phyloP scores from a whole-genome alignment of 2,888 invertebrate genomes.

The Tachina lurida region DNA sequence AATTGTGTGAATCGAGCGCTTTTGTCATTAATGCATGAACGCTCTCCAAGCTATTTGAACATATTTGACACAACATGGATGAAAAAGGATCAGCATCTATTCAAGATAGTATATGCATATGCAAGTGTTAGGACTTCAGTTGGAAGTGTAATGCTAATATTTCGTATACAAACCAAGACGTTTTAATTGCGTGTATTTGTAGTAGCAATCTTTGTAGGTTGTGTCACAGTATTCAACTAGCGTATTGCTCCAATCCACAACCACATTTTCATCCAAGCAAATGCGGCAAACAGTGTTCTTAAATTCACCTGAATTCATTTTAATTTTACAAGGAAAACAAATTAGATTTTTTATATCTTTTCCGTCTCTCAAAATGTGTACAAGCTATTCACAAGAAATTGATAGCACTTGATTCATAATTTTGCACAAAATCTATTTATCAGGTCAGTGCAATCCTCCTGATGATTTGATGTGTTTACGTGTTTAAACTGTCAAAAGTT shows the following conservation, averaged over 20 bases:
- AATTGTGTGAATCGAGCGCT: slow-evolving; percentile 49
- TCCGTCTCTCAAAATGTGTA: slow-evolving; percentile 24
- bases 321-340: background rate
- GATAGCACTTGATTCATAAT: background rate
- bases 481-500: too few species aligned
- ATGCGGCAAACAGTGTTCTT: slow-evolving; percentile 53
- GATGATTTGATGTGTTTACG: too few species aligned
- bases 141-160: background rate
- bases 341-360: background rate
- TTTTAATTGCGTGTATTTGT: slow-evolving; percentile 59
- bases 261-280: slow-evolving; percentile 47
- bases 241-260: slow-evolving; percentile 51
- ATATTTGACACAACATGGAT: slow-evolving; percentile 54
- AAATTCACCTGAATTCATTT: slow-evolving; percentile 52
- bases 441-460: too few species aligned
- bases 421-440: too few species aligned
- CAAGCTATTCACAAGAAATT: slow-evolving; percentile 18
- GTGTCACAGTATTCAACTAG: slow-evolving; percentile 5
- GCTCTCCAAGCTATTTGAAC: slow-evolving; percentile 26
- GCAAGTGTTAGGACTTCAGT: background rate
- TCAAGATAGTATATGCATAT: background rate
- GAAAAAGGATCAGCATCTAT: slow-evolving; percentile 48
- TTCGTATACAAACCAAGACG: slow-evolving; percentile 44
- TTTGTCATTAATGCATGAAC: slow-evolving; percentile 31
- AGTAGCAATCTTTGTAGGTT: slow-evolving; percentile 62